A percentile compares a stretch with the other conserved stretches of the same genome.
phyloP scores from a whole-genome alignment of 2,797 vertebrate genomes.

The Gymnothorax javanicus region DNA sequence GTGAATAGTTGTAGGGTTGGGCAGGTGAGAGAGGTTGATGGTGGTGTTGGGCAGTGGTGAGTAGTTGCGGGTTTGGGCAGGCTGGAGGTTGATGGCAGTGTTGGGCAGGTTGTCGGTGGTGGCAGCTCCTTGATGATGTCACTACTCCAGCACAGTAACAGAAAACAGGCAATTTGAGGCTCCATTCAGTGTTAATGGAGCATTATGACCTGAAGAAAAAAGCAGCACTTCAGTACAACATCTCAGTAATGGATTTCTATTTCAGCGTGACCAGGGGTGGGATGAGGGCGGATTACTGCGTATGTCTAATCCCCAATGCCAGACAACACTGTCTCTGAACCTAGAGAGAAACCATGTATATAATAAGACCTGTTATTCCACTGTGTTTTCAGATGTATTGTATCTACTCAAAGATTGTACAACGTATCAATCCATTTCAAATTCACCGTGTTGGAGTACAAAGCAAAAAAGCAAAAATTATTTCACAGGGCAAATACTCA shows the following conservation, averaged over 20 bases:
- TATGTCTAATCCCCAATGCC: neutral
- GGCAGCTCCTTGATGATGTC: neutral
- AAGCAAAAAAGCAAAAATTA: too few relatives aligned
- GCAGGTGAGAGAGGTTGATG: neutral
- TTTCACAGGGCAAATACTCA: too few relatives aligned
- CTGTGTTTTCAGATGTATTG: too few relatives aligned
- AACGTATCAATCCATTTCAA: too few relatives aligned
- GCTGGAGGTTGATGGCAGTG: neutral
- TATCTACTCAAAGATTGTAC: too few relatives aligned
- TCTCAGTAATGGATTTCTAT: neutral
- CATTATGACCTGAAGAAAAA: neutral
- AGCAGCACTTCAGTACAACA: neutral
- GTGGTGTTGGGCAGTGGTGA: neutral
- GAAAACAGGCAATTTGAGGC: slow-evolving; percentile 6
- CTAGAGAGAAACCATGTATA: too few relatives aligned
- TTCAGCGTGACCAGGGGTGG: neutral
- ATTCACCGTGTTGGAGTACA: too few relatives aligned
- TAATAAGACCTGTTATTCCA: too few relatives aligned
- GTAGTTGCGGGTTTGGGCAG: neutral
- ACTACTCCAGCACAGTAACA: neutral
- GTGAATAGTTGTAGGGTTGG: too few relatives aligned
- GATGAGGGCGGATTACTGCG: neutral
- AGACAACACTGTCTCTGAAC: too few relatives aligned
- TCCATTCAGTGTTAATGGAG: neutral
- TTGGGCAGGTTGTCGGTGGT: neutral